Evolutionary conservation across 2,113 vertebrate species (phyloP).

Genomic region (Excalfactoria chinensis): DNA sequence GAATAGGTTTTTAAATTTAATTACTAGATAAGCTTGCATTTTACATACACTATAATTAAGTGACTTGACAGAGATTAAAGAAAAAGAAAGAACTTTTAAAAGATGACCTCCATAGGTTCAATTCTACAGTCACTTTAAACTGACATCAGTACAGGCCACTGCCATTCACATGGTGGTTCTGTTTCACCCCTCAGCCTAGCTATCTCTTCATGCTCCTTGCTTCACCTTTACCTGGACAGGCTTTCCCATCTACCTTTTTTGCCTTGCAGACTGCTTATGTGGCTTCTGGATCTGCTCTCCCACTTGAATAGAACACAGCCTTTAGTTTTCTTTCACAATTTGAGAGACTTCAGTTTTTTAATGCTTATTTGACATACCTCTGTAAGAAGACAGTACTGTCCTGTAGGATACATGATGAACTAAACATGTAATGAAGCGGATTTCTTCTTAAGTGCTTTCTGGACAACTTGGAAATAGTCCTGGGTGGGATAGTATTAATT

Average conservation of each 20-base stretch:
- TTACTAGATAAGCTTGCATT: not conserved
- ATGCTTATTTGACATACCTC: not conserved
- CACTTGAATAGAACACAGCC: not conserved
- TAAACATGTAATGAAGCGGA: not conserved
- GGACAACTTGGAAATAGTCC: not conserved
- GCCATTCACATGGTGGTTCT: not conserved
- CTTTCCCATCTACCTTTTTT: not conserved
- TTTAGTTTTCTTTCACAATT: not conserved
- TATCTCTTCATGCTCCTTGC: not conserved
- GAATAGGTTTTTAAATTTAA: not conserved
- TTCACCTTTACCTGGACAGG: not conserved
- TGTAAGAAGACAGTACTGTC: not conserved
- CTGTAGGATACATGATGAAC: not conserved
- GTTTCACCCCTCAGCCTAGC: not conserved
- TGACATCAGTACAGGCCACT: not conserved
- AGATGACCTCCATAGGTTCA: not conserved
- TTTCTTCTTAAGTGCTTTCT: not conserved
- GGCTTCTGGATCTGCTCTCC: not conserved
- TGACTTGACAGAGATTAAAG: not conserved
- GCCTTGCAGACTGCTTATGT: not conserved
- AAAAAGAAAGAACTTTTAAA: not conserved
- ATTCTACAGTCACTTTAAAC: not conserved
- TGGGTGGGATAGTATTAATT: not conserved
- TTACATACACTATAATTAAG: not conserved
- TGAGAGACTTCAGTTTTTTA: not conserved